Percentiles rank a stretch among this genome's conserved stretches.
Evolutionary conservation across 2,113 vertebrate genomes (phyloP).

Genomic region (Mesocricetus auratus): DNA sequence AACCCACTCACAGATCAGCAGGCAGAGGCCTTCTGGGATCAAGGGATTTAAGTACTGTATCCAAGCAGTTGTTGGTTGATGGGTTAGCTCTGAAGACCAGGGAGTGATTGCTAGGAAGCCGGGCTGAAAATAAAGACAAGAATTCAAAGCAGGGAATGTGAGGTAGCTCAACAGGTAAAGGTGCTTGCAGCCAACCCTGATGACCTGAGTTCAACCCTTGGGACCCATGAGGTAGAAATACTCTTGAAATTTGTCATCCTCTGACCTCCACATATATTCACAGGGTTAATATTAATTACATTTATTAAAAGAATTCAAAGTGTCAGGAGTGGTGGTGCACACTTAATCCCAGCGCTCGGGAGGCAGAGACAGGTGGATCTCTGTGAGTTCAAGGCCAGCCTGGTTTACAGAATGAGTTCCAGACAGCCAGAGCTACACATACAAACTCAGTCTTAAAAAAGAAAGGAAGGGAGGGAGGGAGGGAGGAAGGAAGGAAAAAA

Average conservation of each 20-base stretch:
- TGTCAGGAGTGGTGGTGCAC: background rate
- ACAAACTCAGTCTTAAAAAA: background rate
- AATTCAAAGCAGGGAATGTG: background rate
- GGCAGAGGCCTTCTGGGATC: background rate
- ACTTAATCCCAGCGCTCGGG: background rate
- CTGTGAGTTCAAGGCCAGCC: background rate
- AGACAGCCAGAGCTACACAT: background rate
- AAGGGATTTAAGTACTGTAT: background rate
- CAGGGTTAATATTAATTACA: background rate
- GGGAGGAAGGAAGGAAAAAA: too few relatives aligned
- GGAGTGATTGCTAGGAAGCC: conserved; percentile 15
- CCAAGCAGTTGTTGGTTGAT: background rate
- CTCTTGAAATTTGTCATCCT: too few relatives aligned
- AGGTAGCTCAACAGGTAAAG: background rate
- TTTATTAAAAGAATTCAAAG: background rate
- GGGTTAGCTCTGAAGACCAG: conserved; percentile 6
- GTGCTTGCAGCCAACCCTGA: background rate
- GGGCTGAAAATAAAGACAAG: conserved; percentile 15
- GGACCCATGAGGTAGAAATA: background rate
- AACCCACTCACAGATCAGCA: background rate
- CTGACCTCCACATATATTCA: background rate
- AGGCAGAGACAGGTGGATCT: background rate
- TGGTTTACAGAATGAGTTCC: background rate
- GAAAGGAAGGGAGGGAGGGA: background rate
- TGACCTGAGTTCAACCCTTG: background rate